These are phyloP conservation scores for Pollenia angustigena DNA, from an alignment of 2,888 invertebrate genomes.

Conservation along the genomic window DNA sequence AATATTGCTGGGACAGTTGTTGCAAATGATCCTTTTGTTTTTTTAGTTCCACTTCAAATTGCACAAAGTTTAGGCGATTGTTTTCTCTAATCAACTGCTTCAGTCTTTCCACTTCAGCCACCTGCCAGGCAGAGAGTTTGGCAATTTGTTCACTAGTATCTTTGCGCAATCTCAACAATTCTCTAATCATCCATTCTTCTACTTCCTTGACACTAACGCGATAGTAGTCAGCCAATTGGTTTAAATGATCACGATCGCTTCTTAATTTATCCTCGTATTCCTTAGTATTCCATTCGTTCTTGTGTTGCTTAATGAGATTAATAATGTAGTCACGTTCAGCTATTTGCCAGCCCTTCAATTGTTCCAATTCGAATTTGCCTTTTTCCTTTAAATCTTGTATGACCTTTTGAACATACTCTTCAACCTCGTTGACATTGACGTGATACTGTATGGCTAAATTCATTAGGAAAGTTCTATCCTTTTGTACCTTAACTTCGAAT, in stretches of 20 bases:
- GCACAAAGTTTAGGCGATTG: slow-evolving; percentile 79
- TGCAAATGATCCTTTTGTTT: slow-evolving; percentile 79
- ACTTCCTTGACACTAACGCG: slow-evolving; percentile 81
- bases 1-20: slow-evolving; percentile 79
- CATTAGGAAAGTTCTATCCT: slow-evolving; percentile 79
- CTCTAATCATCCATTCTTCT: slow-evolving; percentile 81
- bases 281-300: slow-evolving; percentile 78
- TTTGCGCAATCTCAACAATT: slow-evolving; percentile 79
- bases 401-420: slow-evolving; percentile 81
- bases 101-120: slow-evolving; percentile 78
- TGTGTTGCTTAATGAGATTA: slow-evolving; percentile 78
- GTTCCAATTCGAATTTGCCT: slow-evolving; percentile 81
- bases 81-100: slow-evolving; percentile 80
- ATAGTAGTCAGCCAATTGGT: slow-evolving; percentile 81
- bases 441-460: slow-evolving; percentile 81
- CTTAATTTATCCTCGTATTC: slow-evolving; percentile 81
- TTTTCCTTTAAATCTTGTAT: slow-evolving; percentile 80
- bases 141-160: slow-evolving; percentile 78
- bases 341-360: slow-evolving; percentile 81
- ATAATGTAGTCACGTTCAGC: slow-evolving; percentile 82
- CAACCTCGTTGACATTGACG: slow-evolving; percentile 80
- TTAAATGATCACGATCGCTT: slow-evolving; percentile 80
- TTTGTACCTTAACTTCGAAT: slow-evolving; percentile 80
- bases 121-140: slow-evolving; percentile 80
- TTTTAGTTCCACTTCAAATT: slow-evolving; percentile 80